Base-by-base conservation (phyloP, 2,797 vertebrate species). In the Apogon hyalosoma region DNA sequence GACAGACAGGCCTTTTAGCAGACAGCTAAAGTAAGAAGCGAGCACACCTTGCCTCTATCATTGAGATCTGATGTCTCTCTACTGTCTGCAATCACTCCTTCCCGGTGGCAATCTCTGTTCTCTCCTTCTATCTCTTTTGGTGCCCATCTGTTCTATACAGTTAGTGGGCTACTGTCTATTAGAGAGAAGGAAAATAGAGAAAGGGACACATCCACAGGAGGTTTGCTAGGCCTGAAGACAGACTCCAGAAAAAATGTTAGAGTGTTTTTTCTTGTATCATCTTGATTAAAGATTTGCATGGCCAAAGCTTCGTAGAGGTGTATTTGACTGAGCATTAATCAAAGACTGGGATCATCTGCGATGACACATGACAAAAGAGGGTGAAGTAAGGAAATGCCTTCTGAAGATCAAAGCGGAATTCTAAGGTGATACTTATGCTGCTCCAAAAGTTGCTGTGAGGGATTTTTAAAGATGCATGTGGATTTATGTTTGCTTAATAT, bases 21-120 rank as follows among this genome's bases (percentile, higher is more conserved):
- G 48, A 36, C 49, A 63, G 63, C 59, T 67, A 48, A 52, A 69
- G n/a, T 42, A 57, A 77, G 62, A 59, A 51, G 43, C 9, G 15
- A 61, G 19, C 14, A 57, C 50, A 73, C 50, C 39, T 63, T 51
- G 40, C 24, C 62, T 66, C 43, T 69, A 69, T 79, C 45, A 54
- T 28, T 52, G 2, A 66, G 38, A 73, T 76, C 57, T 73, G 53
- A 73, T 60, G 18, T 61, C 39, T 74, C 40, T 73, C 18, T 60
- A 45, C 46, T 52, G 24, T 48, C 39, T 53, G 31, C 41, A 69
- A 49, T 73, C 46, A 18, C 54, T 75, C 55, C 56, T 60, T 71
- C 73, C 77, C 64, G 49, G 63, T 75, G 68, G 75, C 73, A 61
- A 19, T 69, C 54, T 72, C n/a, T 12, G 7, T 69, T 79, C 63